Base-by-base conservation (phyloP, 2,888 invertebrate species). In the Agonopterix arenella region DNA sequence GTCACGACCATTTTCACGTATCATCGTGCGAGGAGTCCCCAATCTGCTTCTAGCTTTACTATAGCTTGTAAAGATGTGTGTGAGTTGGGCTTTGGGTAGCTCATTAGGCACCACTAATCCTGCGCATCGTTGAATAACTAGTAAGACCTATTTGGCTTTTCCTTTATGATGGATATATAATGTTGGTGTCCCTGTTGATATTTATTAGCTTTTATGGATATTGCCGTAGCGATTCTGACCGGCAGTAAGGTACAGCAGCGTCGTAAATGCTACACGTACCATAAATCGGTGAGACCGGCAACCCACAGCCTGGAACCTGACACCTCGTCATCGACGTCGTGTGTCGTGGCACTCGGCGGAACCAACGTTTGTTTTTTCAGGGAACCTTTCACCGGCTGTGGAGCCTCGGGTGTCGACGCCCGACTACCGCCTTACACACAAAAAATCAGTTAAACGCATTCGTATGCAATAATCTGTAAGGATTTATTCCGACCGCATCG, bases 391-490 rank as follows among this genome's bases (percentile, higher is more conserved):
- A 78, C 76, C 74, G 73, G 70, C 68, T 70, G 76, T 62, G 62
- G 56, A 61, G 67, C 61, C 72, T 74, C 64, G 70, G 67, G 67
- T 75, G 80, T 74, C 78, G 73, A 78, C 77, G 68, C 57, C 59
- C 55, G 62, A 71, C 77, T 73, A 74, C 76, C 70, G 70, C 71
- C 66, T 68, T 68, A 68, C 69, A 69, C 68, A 78, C 81, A 85
- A 88, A 88, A 86, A 86, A 80, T 67, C 64, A 60, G 71, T 76
- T 73, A 75, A 80, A 70, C 66, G 68, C 73, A 76, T 83, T 78
- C 70, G 70, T 80, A 81, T 70, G 78, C 76, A 83, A 80, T 83
- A 84, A 84, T 80, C 81, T 80, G 77, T 78, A 62, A 74, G 82
- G 84, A 84, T 83, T 84, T 80, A 77, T 73, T 70, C 73, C 69